Base-by-base conservation (phyloP, 1,140 invertebrate genomes). In the Ceratitis capitata region DNA sequence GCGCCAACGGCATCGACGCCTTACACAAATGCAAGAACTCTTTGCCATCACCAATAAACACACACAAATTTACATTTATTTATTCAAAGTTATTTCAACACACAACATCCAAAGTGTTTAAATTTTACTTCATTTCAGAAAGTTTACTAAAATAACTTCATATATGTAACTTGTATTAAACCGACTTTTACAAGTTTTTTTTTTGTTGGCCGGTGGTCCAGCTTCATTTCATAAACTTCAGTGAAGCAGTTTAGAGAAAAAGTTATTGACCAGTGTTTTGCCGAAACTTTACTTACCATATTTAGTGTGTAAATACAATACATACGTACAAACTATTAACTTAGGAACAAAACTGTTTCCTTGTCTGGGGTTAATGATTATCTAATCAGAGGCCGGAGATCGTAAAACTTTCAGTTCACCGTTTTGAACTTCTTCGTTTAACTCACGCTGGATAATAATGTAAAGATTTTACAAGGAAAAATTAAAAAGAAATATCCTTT, bases 281-380 rank as follows among this genome's bases (percentile, higher is more conserved):
- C 9, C n/a, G 9, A 45, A 42, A 42, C n/a, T 35, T 1, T 78
- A n/a, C 16, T 35, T 1, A 3, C 32, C 6, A n/a, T 23, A 45
- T 10, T 26, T 23, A 26, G 29, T 16, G 6, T 32, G 3, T 35
- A 19, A 12, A 14, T 14, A 39, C 58, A 58, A n/a, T 23, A 58
- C 61, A 39, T 35, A 39, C 10, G 14, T 69, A 39, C 32, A 35
- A 19, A 39, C n/a, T 19, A 29, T 10, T 45, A n/a, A 4, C 10
- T 42, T n/a, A n/a, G n/a, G n/a, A 5, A 19, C 10, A 58, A 58
- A 61, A 58, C 23, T 85, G 89, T 86, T 87, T 78, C 32, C 69
- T 87, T 88, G 82, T 88, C 88, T 88, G 87, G 84, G 89, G 89
- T 90, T 90, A 90, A 90, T 90, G 89, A 89, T 89, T 90, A 90